These are phyloP conservation scores for Dolichallabes microphthalmus DNA, from an alignment of 2,113 vertebrate genomes.

Conservation along the genomic window DNA sequence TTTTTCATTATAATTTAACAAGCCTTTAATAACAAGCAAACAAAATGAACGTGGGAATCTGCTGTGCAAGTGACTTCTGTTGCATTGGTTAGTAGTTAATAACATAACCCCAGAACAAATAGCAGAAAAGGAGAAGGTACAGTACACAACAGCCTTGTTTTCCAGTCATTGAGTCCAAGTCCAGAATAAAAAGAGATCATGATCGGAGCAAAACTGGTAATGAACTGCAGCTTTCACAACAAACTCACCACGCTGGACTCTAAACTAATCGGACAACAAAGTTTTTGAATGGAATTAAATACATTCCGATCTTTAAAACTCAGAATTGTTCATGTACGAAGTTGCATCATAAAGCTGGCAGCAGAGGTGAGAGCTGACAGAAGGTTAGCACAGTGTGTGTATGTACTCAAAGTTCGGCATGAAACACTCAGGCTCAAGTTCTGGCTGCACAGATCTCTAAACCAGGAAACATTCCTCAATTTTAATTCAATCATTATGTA, in stretches of 20 bases:
- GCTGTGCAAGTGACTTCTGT: neutral
- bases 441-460: neutral
- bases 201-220: neutral
- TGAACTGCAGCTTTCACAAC: neutral
- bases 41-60: neutral
- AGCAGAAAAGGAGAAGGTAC: neutral
- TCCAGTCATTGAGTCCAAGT: neutral
- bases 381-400: neutral
- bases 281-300: neutral
- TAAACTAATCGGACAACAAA: neutral
- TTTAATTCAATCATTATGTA: neutral
- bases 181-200: neutral
- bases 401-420: neutral
- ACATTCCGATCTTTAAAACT: neutral
- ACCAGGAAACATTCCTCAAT: neutral
- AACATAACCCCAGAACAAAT: neutral
- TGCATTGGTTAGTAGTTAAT: neutral
- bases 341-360: neutral
- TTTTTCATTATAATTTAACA: neutral
- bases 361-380: neutral
- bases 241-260: neutral
- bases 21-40: neutral
- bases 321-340: neutral
- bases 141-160: neutral
- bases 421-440: neutral